These are phyloP conservation scores for Carettochelys insculpta DNA, from an alignment of 2,113 vertebrate genomes.

Conservation along the genomic window DNA sequence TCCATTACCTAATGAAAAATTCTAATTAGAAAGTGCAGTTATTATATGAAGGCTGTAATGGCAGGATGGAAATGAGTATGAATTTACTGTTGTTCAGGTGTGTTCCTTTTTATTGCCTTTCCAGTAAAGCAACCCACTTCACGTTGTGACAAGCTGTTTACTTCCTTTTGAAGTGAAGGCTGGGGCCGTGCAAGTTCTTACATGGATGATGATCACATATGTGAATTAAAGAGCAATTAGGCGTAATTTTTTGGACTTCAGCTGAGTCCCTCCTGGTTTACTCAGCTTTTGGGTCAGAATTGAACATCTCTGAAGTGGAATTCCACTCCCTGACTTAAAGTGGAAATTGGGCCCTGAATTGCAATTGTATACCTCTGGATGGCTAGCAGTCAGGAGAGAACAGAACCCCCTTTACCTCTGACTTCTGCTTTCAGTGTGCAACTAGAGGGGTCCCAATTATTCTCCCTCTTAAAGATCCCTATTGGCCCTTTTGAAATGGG, in stretches of 20 bases:
- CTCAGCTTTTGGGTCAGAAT: not conserved
- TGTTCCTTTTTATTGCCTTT: not conserved
- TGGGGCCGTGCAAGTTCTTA: not conserved
- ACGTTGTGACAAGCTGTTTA: not conserved
- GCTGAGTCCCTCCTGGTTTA: not conserved
- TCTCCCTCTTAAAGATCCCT: constrained; percentile 15
- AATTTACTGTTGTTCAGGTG: not conserved
- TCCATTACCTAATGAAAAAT: constrained; percentile 17
- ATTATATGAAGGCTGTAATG: not conserved
- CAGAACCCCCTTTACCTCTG: not conserved
- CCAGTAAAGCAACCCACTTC: not conserved
- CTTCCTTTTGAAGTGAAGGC: not conserved
- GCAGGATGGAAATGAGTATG: not conserved
- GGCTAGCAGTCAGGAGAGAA: not conserved
- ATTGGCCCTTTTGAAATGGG: not conserved
- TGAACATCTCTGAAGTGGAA: not conserved
- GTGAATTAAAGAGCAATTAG: not conserved
- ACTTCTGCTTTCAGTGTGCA: not conserved
- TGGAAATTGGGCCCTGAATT: not conserved
- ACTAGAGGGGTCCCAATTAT: not conserved
- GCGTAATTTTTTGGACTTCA: not conserved
- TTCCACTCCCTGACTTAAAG: not conserved
- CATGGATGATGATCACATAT: fast-evolving
- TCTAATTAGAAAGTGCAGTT: constrained; percentile 32
- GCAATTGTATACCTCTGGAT: not conserved